Evolutionary conservation across 2,113 vertebrate genomes (phyloP).

Genomic region (Tragelaphus strepsiceros): DNA sequence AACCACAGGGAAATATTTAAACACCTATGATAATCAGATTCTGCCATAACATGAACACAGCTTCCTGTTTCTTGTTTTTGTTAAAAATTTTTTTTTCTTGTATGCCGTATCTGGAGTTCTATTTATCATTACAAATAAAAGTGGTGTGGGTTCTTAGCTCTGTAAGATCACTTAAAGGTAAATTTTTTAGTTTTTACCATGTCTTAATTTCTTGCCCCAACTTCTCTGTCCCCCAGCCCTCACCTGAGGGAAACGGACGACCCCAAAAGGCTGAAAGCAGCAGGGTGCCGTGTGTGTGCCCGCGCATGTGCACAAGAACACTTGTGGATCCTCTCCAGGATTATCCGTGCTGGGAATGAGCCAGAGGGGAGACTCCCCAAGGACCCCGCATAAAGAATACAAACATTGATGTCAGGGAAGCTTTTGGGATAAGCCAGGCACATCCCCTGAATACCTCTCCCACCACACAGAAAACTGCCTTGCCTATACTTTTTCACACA

Average conservation of each 20-base stretch:
- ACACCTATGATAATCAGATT: not conserved
- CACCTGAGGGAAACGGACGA: not conserved
- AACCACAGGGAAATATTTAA: not conserved
- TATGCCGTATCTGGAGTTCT: not conserved
- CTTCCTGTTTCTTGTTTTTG: not conserved
- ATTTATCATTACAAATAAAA: not conserved
- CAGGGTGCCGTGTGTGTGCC: accelerated
- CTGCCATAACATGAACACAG: not conserved
- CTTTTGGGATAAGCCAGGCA: not conserved
- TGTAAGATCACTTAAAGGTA: not conserved
- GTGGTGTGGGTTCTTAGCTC: not conserved
- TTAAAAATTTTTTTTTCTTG: not conserved
- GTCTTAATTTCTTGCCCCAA: not conserved
- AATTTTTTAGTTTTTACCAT: not conserved
- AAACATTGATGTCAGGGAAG: not conserved
- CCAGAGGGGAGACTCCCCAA: not conserved
- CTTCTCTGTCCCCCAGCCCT: not conserved
- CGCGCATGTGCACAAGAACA: accelerated
- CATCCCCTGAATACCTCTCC: not conserved
- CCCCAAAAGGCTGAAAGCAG: not conserved
- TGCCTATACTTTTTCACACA: not conserved
- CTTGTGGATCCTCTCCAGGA: not conserved
- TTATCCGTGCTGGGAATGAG: accelerated
- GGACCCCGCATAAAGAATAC: not conserved
- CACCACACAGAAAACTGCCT: not conserved